Base-by-base conservation (phyloP, 1,140 invertebrate genomes). In the Cyrtorhinus lividipennis region DNA sequence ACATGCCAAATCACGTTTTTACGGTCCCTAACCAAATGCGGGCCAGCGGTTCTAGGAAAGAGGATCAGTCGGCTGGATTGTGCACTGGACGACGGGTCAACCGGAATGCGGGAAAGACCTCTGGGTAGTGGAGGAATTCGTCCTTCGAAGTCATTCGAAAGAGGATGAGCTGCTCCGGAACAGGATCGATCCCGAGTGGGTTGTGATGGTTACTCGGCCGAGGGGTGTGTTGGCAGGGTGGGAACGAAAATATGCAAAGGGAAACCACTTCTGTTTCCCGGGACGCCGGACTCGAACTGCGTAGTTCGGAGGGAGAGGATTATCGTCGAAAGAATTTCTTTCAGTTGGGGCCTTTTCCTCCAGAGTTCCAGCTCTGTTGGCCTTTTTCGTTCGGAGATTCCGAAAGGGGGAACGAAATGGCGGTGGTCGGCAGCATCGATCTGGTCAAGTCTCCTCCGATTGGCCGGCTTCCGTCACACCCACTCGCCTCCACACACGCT, bases 341-440 rank as follows among this genome's bases (percentile, higher is more conserved):
- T n/a, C n/a, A n/a, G n/a, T n/a, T n/a, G n/a, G n/a, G n/a, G n/a
- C n/a, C n/a, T n/a, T n/a, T n/a, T n/a, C n/a, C n/a, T n/a, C n/a
- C n/a, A n/a, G n/a, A n/a, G n/a, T n/a, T n/a, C n/a, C n/a, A n/a
- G n/a, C n/a, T n/a, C n/a, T n/a, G n/a, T n/a, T n/a, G n/a, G n/a
- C n/a, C n/a, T n/a, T n/a, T n/a, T n/a, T n/a, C n/a, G n/a, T n/a
- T n/a, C n/a, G n/a, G n/a, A n/a, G n/a, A n/a, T n/a, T n/a, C n/a
- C n/a, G n/a, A n/a, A n/a, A 38, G 30, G 30, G 30, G 30, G 30
- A 5, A 53, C 20, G 48, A 53, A 53, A 53, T 53, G 48, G 48
- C 48, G 48, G 48, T 53, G 48, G 48, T 53, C 48, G 48, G 48
- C 48, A 5, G 8, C 48, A 53, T 53, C 48, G 48, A 53, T 53